Evolutionary conservation across 2,797 vertebrate genomes (phyloP), one percentile per base, ranked within the genome.

Genomic region (Vipera ursinii): DNA sequence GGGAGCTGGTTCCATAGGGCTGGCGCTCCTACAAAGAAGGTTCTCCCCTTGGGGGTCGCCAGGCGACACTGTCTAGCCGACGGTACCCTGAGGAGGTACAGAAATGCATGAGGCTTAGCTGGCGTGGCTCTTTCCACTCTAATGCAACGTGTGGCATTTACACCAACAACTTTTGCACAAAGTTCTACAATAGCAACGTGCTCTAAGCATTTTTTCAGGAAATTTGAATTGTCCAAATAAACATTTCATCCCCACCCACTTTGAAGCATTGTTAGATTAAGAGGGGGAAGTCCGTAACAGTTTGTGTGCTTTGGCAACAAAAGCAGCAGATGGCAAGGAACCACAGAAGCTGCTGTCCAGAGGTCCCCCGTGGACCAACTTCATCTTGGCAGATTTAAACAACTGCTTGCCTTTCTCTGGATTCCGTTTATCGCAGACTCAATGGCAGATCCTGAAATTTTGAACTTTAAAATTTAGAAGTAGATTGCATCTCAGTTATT

Each of bases 231-330:
- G 17, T 69, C 53, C 0, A 24, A 56, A 93, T 61, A 91, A 78
- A 73, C 7, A 17, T 95, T 96, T 91, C 91, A 91, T 95, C 90
- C 94, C 92, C 93, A 38, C 73, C 86, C 95, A 91, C 92, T 95
- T 95, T 92, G 94, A 94, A 94, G 91, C 69, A 82, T 57, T 91
- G 87, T 57, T 92, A 87, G 65, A 86, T 91, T 88, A 88, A 94
- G 95, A 6, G 3, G 26, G 48, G 69, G 73, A 44, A 24, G 92
- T 86, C 26, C 86, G 1, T 1, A 89, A 93, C 95, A 91, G 93
- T 55, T 86, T 10, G 92, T 94, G 85, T 91, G 85, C 91, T 20
- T 63, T 92, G 95, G 69, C 93, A 91, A 57, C 6, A 55, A 65
- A 88, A 93, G 92, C 59, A 92, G 38, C 60, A 88, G 86, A n/a